Evolutionary conservation across 2,888 invertebrate genomes (phyloP).

Genomic region (Peribatodes rhomboidaria): DNA sequence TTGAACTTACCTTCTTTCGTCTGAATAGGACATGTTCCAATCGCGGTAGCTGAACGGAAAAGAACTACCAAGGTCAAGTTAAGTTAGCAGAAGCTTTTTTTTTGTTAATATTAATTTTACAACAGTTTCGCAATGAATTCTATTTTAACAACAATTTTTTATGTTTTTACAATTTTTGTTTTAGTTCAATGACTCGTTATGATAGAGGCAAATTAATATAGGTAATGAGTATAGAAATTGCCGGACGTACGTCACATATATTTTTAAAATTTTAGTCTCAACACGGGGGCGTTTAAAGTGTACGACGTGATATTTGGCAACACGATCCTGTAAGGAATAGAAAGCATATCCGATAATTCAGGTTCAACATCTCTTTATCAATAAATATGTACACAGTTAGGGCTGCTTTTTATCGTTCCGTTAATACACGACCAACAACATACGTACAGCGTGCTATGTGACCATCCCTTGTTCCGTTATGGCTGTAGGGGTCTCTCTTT

Average conservation of each 20-base stretch:
- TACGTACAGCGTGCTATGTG: no score
- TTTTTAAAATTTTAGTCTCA: slow-evolving; percentile 21
- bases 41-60: slow-evolving; percentile 92
- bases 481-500: no score
- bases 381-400: no score
- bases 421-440: no score
- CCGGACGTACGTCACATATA: slow-evolving; percentile 70
- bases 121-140: slow-evolving; percentile 31
- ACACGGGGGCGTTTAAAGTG: slow-evolving; percentile 7
- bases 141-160: slow-evolving; percentile 55
- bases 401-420: no score
- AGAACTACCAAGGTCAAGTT: slow-evolving; percentile 87
- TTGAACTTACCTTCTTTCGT: slow-evolving; percentile 92
- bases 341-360: no score
- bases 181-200: slow-evolving; percentile 48
- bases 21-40: slow-evolving; percentile 94
- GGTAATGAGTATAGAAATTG: slow-evolving; percentile 70
- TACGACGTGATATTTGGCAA: background rate
- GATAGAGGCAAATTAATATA: slow-evolving; percentile 59
- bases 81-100: slow-evolving; percentile 81
- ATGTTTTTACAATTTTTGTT: slow-evolving; percentile 64
- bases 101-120: slow-evolving; percentile 52
- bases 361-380: no score
- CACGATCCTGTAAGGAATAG: slow-evolving; percentile 30
- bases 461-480: no score